Evolutionary conservation across 2,888 invertebrate species (phyloP).

Genomic region (Tinea trinotella): DNA sequence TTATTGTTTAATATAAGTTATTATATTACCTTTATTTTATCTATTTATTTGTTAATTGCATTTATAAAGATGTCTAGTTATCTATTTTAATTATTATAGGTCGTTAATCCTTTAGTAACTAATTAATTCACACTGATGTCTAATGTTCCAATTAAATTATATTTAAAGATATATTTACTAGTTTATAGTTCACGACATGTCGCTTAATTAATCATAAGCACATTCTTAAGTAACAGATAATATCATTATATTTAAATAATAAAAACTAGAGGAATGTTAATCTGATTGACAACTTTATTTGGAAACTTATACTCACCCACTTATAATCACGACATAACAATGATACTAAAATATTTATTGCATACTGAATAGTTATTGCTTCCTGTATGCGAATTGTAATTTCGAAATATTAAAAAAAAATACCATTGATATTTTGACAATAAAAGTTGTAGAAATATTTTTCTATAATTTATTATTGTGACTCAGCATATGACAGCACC

Average conservation of each 20-base stretch:
- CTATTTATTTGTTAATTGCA: too few relatives aligned
- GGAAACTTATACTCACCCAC: background rate
- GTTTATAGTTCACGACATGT: constrained; percentile 9
- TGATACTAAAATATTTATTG: background rate
- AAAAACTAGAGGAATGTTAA: constrained; percentile 12
- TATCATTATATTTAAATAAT: background rate
- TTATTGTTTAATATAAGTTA: too few relatives aligned
- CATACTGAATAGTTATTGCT: background rate
- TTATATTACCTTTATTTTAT: too few relatives aligned
- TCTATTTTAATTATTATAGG: too few relatives aligned
- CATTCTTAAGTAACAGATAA: constrained; percentile 5
- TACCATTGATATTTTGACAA: too few relatives aligned
- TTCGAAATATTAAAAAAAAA: background rate
- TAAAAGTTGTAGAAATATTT: too few relatives aligned
- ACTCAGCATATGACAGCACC: too few relatives aligned
- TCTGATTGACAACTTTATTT: constrained; percentile 21
- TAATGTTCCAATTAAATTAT: constrained; percentile 11
- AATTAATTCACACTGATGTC: constrained; percentile 18
- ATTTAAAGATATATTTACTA: background rate
- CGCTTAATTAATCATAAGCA: constrained; percentile 3
- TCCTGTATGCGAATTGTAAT: background rate
- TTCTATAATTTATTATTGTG: too few relatives aligned
- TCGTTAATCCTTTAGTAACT: too few relatives aligned
- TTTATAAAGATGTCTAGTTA: too few relatives aligned
- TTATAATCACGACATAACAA: background rate